Percentiles rank a stretch among this genome's conserved stretches.
phyloP scores from a whole-genome alignment of 2,888 invertebrate species.

The Phengaris arion region DNA sequence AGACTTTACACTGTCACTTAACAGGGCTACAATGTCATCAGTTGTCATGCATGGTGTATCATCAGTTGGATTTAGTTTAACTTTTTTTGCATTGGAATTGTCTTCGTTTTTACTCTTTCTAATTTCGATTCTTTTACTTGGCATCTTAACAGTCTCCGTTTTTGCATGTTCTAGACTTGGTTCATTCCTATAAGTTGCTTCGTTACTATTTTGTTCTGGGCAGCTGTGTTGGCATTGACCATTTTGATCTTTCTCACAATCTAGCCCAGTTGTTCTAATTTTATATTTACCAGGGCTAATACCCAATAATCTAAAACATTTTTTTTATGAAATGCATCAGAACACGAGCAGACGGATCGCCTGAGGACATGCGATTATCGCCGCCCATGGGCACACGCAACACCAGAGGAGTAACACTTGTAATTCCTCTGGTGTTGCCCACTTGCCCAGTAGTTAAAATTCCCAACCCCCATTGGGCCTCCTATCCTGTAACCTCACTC shows the following conservation, averaged over 20 bases:
- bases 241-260: constrained; percentile 63
- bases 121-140: constrained; percentile 48
- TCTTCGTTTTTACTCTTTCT: constrained; percentile 53
- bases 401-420: too few relatives aligned
- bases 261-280: constrained; percentile 62
- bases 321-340: too few relatives aligned
- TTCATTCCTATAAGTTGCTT: constrained; percentile 46
- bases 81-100: constrained; percentile 54
- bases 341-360: too few relatives aligned
- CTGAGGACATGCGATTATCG: too few relatives aligned
- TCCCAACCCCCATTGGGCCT: too few relatives aligned
- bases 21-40: constrained; percentile 51
- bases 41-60: constrained; percentile 40
- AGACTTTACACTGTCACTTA: constrained; percentile 39
- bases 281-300: constrained; percentile 66
- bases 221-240: constrained; percentile 63
- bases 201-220: constrained; percentile 43
- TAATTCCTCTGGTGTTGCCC: too few relatives aligned
- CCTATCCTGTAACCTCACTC: too few relatives aligned
- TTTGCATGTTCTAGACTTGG: constrained; percentile 49
- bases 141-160: constrained; percentile 53
- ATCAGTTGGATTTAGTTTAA: constrained; percentile 44
- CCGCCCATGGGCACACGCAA: too few relatives aligned
- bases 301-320: constrained; percentile 59
- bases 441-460: too few relatives aligned